phyloP scores from a whole-genome alignment of 2,888 invertebrate genomes.

The Empis livida region DNA sequence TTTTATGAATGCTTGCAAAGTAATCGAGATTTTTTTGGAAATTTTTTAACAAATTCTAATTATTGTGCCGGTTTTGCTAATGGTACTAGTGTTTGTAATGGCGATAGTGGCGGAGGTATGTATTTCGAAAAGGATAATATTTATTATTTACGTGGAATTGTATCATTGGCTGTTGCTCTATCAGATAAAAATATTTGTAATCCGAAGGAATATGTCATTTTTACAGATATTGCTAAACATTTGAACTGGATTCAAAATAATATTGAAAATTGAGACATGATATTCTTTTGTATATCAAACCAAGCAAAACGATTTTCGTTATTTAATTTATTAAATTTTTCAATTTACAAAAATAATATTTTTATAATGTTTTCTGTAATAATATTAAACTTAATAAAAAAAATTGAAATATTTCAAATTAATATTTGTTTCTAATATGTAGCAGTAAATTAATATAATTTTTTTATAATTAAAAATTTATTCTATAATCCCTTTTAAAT shows the following conservation, averaged over 20 bases:
- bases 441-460: neutral
- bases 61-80: conserved; percentile 14
- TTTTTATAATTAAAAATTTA: conserved; percentile 11
- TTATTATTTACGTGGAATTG: conserved; percentile 13
- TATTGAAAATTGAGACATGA: neutral
- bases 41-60: conserved; percentile 7
- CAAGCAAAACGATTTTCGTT: too few species aligned
- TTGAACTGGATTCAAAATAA: conserved; percentile 22
- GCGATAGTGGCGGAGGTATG: conserved; percentile 41
- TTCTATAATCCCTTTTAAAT: conserved; percentile 43
- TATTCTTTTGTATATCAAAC: neutral
- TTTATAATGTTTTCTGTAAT: neutral
- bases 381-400: neutral
- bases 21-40: conserved; percentile 11
- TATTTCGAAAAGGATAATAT: conserved; percentile 18
- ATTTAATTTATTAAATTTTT: neutral
- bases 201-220: conserved; percentile 35
- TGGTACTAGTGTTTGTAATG: conserved; percentile 39
- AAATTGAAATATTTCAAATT: too few species aligned
- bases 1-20: conserved; percentile 22
- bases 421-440: too few species aligned
- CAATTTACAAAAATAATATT: too few species aligned
- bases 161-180: conserved; percentile 12
- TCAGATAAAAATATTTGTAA: conserved; percentile 32
- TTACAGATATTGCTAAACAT: conserved; percentile 34